Base-by-base conservation (phyloP, 2,888 invertebrate genomes). In the Hipparchia semele region DNA sequence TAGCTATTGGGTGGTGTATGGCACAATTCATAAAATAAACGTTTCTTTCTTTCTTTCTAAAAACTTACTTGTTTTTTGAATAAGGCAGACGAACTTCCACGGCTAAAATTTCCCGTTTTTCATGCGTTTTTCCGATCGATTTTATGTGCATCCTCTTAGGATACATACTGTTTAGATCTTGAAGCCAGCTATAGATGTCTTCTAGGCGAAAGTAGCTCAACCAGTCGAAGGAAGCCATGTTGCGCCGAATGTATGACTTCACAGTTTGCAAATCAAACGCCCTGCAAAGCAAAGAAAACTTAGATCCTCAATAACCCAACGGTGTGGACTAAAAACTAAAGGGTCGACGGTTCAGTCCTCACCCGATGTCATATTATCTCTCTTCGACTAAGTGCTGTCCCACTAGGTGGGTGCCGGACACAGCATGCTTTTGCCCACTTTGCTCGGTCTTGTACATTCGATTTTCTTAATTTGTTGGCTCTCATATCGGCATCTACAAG, bases 181-280 rank as follows among this genome's bases (percentile, higher is more conserved):
- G 86, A 8, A 96, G 79, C 95, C 95, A 96, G 1, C 82, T 83
- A 76, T 96, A 91, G 58, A 96, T 96, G 70, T 95, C 95, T 0
- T 94, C 86, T 9, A 96, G 80, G 0, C 90, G 89, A 79, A 95
- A 94, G 80, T 95, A 97, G 13, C 87, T 92, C 0, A 82, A 89
- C 95, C 96, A 96, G 68, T 88, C 84, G 69, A 87, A 92, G 0
- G 89, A 82, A 0, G 83, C 82, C 83, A 88, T 87, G 10, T 86
- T 84, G 46, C 90, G 83, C 73, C 89, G 83, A 7, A 86, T 81
- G 67, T 92, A 92, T 0, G 82, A 73, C 70, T 84, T 87, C 0
- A 90, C 86, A 3, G 84, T 87, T 82, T 92, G 92, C 75, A 75
- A 73, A 58, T 90, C 87, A 53, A 92, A 88, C 0, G 84, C 87